Percentiles rank a stretch among this genome's conserved stretches.
Conservation (phyloP, 1,140 invertebrate species). For the Ericerus pela region DNA sequence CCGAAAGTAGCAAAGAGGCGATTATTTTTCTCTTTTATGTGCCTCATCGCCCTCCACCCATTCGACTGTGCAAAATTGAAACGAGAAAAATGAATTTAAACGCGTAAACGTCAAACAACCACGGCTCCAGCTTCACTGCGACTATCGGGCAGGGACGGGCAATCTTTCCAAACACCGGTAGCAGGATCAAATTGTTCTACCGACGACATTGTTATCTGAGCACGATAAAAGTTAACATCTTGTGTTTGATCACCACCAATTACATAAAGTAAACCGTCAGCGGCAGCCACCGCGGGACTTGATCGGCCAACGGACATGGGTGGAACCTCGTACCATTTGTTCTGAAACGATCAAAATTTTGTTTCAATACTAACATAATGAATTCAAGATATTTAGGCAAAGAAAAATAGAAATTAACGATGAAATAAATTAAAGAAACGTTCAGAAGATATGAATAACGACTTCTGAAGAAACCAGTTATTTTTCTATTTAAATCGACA, state of each 20-base stretch:
- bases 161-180: constrained; percentile 58
- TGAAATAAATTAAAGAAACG: not conserved
- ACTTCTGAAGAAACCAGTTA: no score
- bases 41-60: no score
- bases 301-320: constrained; percentile 58
- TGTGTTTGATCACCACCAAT: constrained; percentile 63
- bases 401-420: constrained; percentile 12
- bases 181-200: constrained; percentile 70
- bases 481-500: no score
- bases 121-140: constrained; percentile 70
- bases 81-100: no score
- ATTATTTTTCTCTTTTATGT: no score
- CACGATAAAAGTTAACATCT: constrained; percentile 65
- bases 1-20: no score
- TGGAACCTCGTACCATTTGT: constrained; percentile 60
- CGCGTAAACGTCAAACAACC: constrained; percentile 36
- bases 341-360: constrained; percentile 35
- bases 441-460: no score
- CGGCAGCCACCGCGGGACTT: constrained; percentile 67
- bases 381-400: not conserved
- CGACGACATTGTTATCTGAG: constrained; percentile 59
- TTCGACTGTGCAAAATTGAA: no score
- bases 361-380: not conserved
- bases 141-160: constrained; percentile 57
- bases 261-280: constrained; percentile 64